phyloP scores from a whole-genome alignment of 2,797 vertebrate species.

The Falco rusticolus region DNA sequence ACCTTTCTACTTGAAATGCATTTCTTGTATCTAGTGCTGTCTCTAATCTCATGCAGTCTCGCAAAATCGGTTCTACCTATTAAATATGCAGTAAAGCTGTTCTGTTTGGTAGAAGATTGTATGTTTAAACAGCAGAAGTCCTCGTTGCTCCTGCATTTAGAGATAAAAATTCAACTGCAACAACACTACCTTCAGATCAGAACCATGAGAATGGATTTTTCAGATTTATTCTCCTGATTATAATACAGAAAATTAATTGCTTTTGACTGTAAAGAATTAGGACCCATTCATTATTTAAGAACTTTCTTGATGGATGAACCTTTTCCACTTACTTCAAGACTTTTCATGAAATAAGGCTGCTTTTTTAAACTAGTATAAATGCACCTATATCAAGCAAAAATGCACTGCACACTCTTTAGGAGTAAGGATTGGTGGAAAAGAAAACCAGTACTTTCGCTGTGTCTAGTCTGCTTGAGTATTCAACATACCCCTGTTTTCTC shows the following conservation, averaged over 20 bases:
- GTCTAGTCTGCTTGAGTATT: neutral
- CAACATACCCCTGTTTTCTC: no score
- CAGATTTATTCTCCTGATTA: slow-evolving; percentile 62
- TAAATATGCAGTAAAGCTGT: slow-evolving; percentile 59
- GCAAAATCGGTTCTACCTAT: slow-evolving; percentile 17
- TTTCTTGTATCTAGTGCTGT: slow-evolving; percentile 27
- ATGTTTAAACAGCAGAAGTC: slow-evolving; percentile 40
- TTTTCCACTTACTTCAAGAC: neutral
- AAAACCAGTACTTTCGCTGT: neutral
- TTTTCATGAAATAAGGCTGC: neutral
- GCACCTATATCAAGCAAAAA: neutral
- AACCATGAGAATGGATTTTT: slow-evolving; percentile 46
- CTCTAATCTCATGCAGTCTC: slow-evolving; percentile 35
- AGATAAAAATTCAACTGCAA: slow-evolving; percentile 46
- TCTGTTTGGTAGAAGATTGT: slow-evolving; percentile 47
- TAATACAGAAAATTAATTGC: slow-evolving; percentile 65
- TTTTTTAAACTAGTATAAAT: neutral
- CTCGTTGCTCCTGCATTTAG: slow-evolving; percentile 32
- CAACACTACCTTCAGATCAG: neutral
- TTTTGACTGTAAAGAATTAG: slow-evolving; percentile 58
- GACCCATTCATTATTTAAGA: slow-evolving; percentile 59
- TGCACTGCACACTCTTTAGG: neutral
- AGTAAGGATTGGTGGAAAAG: neutral
- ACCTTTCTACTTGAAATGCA: slow-evolving; percentile 26
- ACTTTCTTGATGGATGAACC: slow-evolving; percentile 44